phyloP scores from a whole-genome alignment of 2,797 vertebrate species.

The Tachyglossus aculeatus region DNA sequence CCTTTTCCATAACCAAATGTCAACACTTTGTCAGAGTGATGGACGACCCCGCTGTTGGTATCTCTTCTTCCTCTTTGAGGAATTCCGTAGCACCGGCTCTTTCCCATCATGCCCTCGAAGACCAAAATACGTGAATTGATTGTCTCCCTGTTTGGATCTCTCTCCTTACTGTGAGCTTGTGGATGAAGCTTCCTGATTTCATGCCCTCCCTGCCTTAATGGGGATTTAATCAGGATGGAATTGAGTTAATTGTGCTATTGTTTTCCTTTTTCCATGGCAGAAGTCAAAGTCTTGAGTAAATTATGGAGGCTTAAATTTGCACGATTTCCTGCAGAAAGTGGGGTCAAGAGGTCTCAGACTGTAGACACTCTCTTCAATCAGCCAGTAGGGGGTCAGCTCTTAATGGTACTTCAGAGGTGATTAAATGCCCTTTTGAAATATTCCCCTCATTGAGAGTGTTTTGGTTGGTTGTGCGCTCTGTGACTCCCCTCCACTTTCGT shows the following conservation, averaged over 20 bases:
- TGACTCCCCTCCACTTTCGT: no score
- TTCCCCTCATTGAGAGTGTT: constrained; percentile 50
- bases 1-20: constrained; percentile 28
- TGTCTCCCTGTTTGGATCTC: constrained; percentile 11
- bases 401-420: constrained; percentile 77
- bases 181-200: constrained; percentile 54
- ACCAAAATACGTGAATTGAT: not conserved
- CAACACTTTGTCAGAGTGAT: constrained; percentile 48
- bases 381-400: constrained; percentile 78
- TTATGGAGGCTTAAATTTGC: constrained; percentile 78
- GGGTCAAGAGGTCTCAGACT: constrained; percentile 83
- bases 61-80: constrained; percentile 13
- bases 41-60: not conserved
- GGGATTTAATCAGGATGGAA: constrained; percentile 68
- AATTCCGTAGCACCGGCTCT: not conserved
- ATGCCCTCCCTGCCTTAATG: constrained; percentile 56
- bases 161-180: not conserved
- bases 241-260: constrained; percentile 70
- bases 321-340: constrained; percentile 79
- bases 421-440: constrained; percentile 75
- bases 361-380: constrained; percentile 77
- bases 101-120: not conserved
- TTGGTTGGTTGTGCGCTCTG: constrained; percentile 2
- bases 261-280: constrained; percentile 69
- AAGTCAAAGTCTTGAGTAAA: constrained; percentile 74